Evolutionary conservation across 2,888 invertebrate species (phyloP), one percentile per base, ranked within the genome.

Genomic region (Scaptomyza polygonia): DNA sequence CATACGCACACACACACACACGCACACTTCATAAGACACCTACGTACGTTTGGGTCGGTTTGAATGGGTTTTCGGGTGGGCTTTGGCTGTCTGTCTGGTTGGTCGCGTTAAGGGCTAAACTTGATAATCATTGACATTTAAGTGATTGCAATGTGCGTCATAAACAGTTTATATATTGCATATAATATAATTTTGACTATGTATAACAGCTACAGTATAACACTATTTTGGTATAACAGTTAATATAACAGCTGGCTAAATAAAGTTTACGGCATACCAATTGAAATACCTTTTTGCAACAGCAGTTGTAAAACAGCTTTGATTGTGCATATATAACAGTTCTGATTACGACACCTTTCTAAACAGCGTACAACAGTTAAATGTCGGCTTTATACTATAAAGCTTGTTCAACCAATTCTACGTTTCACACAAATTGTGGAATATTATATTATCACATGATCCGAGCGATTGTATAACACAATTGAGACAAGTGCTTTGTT

Each of bases 81-180:
- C 32, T 18, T 25, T 25, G 36, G 16, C 14, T 49, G 47, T 32
- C 12, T 32, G 12, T 34, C 34, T 32, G n/a, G 0, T 18, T 34
- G 18, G 21, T 9, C 21, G 21, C 14, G n/a, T 18, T 7, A 51
- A 57, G 40, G 71, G 58, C n/a, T 42, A 9, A 9, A n/a, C 43
- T 54, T 55, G 58, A 49, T 59, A 64, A 75, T 59, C 52, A 69
- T 64, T 69, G 63, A 48, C 18, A n/a, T n/a, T n/a, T n/a, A 36
- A 56, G 43, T 53, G 64, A 75, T 64, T 56, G 55, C 49, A 11
- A 43, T 36, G 70, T 55, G 70, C 72, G 70, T 69, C 64, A 75
- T 30, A 42, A 18, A 36, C 45, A 8, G 0, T 45, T 0, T 12
- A 2, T 29, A 11, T n/a, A n/a, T n/a, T n/a, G 14, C 44, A 29